Conservation (phyloP, 2,113 vertebrate species). For the Aepyceros melampus region DNA sequence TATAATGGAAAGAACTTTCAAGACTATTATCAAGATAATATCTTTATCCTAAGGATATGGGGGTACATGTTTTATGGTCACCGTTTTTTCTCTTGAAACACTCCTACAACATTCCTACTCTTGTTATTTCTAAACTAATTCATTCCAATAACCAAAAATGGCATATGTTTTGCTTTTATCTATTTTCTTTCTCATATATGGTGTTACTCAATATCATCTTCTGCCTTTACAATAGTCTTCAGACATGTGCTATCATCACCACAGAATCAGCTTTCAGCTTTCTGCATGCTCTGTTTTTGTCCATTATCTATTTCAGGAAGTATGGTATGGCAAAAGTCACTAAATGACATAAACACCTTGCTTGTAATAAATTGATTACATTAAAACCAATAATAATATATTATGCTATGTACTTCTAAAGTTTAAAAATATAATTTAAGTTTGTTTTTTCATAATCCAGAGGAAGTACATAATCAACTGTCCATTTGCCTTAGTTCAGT, state of each 20-base stretch:
- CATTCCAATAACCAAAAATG: background rate
- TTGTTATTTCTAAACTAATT: background rate
- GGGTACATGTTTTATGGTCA: background rate
- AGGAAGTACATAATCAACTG: background rate
- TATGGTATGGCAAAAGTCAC: background rate
- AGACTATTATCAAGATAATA: background rate
- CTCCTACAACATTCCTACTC: background rate
- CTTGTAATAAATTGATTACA: background rate
- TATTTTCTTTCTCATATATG: background rate
- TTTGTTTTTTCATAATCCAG: background rate
- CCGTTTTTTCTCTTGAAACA: background rate
- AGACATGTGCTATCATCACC: background rate
- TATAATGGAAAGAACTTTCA: background rate
- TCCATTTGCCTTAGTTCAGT: background rate
- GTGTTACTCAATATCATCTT: background rate
- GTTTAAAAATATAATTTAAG: background rate
- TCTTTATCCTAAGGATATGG: background rate
- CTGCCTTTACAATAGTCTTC: background rate
- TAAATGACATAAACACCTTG: background rate
- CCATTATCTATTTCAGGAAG: background rate
- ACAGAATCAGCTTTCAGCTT: background rate
- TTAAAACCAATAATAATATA: background rate
- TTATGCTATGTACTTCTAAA: background rate
- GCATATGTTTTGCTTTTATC: conserved; percentile 29
- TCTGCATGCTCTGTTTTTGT: background rate